Percentiles rank a stretch among this genome's conserved stretches.
phyloP scores from a whole-genome alignment of 2,113 vertebrate species.

The Pampusana beccarii region DNA sequence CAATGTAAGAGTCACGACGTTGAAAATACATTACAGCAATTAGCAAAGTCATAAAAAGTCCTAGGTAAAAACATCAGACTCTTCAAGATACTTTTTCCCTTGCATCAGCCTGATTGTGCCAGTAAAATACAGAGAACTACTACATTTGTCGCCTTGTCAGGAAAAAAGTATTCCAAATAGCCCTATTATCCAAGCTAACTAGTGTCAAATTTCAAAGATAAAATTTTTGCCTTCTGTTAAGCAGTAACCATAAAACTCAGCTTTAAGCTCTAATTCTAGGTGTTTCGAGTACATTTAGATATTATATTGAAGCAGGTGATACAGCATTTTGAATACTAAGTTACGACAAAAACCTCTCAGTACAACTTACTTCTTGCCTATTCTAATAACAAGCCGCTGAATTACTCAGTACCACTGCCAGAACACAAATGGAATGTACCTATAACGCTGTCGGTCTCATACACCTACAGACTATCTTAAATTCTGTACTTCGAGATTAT shows the following conservation, averaged over 20 bases:
- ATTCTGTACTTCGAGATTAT: background rate
- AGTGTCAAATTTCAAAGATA: background rate
- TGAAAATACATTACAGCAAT: background rate
- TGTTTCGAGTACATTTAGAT: background rate
- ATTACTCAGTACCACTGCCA: background rate
- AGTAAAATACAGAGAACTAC: background rate
- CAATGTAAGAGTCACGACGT: background rate
- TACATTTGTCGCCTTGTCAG: background rate
- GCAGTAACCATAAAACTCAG: background rate
- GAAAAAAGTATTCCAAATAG: background rate
- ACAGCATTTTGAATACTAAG: background rate
- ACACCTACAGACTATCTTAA: background rate
- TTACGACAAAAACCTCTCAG: background rate
- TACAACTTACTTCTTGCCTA: background rate
- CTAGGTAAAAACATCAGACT: background rate
- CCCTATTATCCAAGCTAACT: background rate
- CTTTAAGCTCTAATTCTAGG: background rate
- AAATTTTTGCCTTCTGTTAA: background rate
- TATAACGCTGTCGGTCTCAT: background rate
- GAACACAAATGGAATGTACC: background rate
- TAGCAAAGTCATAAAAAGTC: background rate
- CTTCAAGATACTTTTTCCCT: background rate
- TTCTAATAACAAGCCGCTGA: background rate
- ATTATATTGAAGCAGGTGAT: background rate
- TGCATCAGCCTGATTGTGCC: background rate